Evolutionary conservation across 2,888 invertebrate genomes (phyloP), one percentile per base, ranked within the genome.

Genomic region (Rutpela maculata): DNA sequence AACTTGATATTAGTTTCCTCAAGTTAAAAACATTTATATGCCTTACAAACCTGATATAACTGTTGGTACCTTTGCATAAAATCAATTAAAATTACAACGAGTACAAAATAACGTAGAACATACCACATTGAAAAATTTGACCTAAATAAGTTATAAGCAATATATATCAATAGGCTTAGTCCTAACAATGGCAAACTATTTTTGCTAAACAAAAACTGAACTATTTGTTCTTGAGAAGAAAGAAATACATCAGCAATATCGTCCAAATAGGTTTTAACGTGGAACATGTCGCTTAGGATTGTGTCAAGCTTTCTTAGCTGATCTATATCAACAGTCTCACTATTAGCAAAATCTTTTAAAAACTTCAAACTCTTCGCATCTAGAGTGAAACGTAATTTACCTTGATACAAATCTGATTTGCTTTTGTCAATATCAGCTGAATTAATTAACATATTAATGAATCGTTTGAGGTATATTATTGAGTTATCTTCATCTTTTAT

Each of bases 241-340:
- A 76, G 50, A 38, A 81, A n/a, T 38, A 74, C 43, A 43, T 82
- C 77, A 60, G 77, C 69, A 76, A 80, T 67, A 35, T 71, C 75
- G 38, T 83, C 73, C n/a, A 78, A 67, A 68, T 69, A 63, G 19
- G 69, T 59, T 67, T 66, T 81, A 50, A 12, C 12, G 10, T 67
- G 56, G 73, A 85, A 81, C 35, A 80, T 72, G 12, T 76, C 76
- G 80, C 81, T 82, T 65, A 85, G 76, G 76, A 82, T 76, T 35
- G 80, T 66, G 68, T 85, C 83, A 38, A 85, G 68, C 74, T 75
- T 81, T 62, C 83, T 79, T 55, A 85, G 73, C 31, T 79, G 77
- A 17, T 84, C 80, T 19, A 73, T 31, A 18, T 70, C 67, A 17
- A 81, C 26, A 6, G 78, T 63, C 38, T 79, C 60, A 50, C 69